Percentiles rank a stretch among this genome's conserved stretches.
Conservation (phyloP, 2,113 vertebrate genomes). For the Oncorhynchus clarkii region DNA sequence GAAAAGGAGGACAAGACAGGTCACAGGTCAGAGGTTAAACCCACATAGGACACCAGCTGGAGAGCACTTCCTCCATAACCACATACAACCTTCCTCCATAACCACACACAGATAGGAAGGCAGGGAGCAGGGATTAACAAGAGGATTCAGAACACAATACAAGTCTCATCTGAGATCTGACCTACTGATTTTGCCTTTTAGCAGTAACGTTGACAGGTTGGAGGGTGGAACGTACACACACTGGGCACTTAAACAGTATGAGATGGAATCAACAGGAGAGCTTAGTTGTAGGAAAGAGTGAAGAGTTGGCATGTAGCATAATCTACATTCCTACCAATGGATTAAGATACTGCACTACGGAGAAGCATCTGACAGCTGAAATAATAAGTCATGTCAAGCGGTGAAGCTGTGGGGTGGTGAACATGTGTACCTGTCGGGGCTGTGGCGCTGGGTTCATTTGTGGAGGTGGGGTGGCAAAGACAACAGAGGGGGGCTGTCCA, state of each 20-base stretch:
- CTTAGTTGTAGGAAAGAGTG: too few relatives aligned
- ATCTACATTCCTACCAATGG: background rate
- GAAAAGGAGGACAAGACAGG: conserved; percentile 66
- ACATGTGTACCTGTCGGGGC: conserved; percentile 84
- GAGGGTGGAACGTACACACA: too few relatives aligned
- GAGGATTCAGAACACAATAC: too few relatives aligned
- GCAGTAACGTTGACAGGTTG: too few relatives aligned
- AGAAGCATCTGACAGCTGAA: background rate
- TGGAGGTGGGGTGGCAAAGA: conserved; percentile 87
- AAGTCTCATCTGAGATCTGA: too few relatives aligned
- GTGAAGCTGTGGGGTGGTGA: background rate
- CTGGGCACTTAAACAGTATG: too few relatives aligned
- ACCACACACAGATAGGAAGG: too few relatives aligned
- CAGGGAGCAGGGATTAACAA: too few relatives aligned
- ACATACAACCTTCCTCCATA: too few relatives aligned
- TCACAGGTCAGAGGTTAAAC: conserved; percentile 56
- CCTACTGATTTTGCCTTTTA: too few relatives aligned
- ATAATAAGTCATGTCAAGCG: background rate
- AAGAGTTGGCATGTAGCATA: too few relatives aligned
- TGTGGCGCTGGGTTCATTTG: conserved; percentile 97
- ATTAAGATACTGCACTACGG: background rate
- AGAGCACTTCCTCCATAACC: background rate
- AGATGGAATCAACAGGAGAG: too few relatives aligned
- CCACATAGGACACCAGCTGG: conserved; percentile 27
- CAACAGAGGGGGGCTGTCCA: conserved; percentile 88